These are phyloP conservation scores for Empis livida DNA, from an alignment of 2,888 invertebrate species.

Conservation along the genomic window DNA sequence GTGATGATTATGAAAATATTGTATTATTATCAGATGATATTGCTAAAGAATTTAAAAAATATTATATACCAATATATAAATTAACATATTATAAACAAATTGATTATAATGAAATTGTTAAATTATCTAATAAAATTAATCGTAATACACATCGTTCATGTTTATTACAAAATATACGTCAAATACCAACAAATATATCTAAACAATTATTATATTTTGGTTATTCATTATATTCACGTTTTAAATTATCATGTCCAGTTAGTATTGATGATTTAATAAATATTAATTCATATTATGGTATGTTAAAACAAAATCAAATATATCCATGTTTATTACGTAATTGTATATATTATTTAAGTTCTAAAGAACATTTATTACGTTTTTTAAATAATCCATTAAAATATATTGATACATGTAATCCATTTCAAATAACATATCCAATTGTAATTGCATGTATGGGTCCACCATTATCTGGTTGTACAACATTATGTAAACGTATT, in stretches of 20 bases:
- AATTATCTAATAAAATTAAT: no score
- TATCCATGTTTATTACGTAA: slow-evolving; percentile 45
- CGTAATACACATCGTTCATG: no score
- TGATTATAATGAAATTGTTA: no score
- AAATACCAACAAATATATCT: slow-evolving; percentile 40
- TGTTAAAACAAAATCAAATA: slow-evolving; percentile 24
- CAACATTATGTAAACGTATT: slow-evolving; percentile 42
- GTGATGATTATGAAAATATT: no score
- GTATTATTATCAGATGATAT: no score
- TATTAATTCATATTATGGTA: slow-evolving; percentile 6
- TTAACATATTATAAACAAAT: no score
- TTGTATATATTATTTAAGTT: slow-evolving; percentile 46
- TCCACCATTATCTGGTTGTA: slow-evolving; percentile 50
- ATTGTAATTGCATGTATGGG: slow-evolving; percentile 45
- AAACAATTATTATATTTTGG: slow-evolving; percentile 44
- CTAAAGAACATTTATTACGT: slow-evolving; percentile 35
- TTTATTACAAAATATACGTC: slow-evolving; percentile 6
- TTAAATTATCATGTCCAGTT: slow-evolving; percentile 52
- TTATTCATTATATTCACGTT: slow-evolving; percentile 48
- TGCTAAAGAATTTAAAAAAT: no score
- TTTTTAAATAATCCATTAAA: slow-evolving; percentile 45
- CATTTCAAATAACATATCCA: slow-evolving; percentile 39
- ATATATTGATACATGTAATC: slow-evolving; percentile 37
- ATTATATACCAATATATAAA: no score
- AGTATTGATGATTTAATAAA: slow-evolving; percentile 35